These are phyloP conservation scores for Aphaenogaster rudis DNA, from an alignment of 1,140 invertebrate genomes.

Conservation along the genomic window DNA sequence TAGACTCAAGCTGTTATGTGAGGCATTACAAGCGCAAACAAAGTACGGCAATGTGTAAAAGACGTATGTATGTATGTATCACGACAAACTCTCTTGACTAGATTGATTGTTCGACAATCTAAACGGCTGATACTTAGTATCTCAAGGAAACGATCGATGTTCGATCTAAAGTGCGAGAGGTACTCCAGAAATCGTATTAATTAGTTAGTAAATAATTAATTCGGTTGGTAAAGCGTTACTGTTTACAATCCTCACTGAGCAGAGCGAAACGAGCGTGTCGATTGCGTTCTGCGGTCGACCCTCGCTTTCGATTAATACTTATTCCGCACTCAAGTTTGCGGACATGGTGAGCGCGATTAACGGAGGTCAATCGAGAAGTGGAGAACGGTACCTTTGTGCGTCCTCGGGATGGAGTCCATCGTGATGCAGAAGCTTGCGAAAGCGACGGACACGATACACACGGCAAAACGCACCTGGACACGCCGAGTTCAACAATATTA, in stretches of 20 bases:
- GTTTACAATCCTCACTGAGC: not conserved
- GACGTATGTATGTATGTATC: too few species aligned
- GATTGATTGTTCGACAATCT: not conserved
- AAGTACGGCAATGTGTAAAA: not conserved
- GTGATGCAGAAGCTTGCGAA: constrained; percentile 60
- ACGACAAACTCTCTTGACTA: not conserved
- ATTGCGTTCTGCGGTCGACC: not conserved
- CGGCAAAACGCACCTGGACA: not conserved
- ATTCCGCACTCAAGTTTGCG: not conserved
- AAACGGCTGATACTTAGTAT: not conserved
- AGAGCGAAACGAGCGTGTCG: not conserved
- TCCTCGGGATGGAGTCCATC: constrained; percentile 93
- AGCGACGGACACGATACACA: not conserved
- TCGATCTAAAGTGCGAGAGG: not conserved
- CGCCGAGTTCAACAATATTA: constrained; percentile 17
- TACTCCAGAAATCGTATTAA: not conserved
- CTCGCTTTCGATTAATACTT: not conserved
- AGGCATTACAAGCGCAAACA: too few species aligned
- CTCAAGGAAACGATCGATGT: not conserved
- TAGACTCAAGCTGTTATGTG: not conserved
- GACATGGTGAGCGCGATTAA: not conserved
- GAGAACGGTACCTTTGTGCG: constrained; percentile 89
- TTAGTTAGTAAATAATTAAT: not conserved
- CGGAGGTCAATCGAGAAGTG: constrained; percentile 57
- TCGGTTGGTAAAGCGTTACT: not conserved